Percentiles rank a stretch among this genome's conserved stretches.
phyloP scores from a whole-genome alignment of 1,140 invertebrate species.

The Bombus waltoni region DNA sequence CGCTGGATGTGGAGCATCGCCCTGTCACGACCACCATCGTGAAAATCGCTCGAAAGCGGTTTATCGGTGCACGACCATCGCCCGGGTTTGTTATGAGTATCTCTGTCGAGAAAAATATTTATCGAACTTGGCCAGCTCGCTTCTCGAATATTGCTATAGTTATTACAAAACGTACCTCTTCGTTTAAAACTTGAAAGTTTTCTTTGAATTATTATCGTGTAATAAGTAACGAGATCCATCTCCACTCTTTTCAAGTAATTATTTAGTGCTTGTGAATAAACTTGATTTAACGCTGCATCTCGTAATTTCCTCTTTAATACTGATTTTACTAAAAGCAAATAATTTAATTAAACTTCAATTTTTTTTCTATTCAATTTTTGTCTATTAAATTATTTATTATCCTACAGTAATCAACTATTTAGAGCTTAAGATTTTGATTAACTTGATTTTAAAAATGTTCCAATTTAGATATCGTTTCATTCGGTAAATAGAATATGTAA shows the following conservation, averaged over 20 bases:
- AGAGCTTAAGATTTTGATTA: neutral
- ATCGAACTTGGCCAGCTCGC: neutral
- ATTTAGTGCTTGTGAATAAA: no score
- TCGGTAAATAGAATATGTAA: neutral
- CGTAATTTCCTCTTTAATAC: neutral
- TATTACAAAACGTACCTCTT: neutral
- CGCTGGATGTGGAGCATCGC: conserved; percentile 34
- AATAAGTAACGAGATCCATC: neutral
- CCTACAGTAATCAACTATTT: neutral
- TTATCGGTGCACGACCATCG: conserved; percentile 29
- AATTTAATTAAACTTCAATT: neutral
- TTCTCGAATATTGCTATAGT: neutral
- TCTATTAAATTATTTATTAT: neutral
- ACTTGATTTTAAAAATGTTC: neutral
- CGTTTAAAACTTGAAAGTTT: neutral
- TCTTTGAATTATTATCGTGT: neutral
- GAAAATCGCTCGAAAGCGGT: conserved; percentile 52
- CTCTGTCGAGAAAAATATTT: conserved; percentile 39
- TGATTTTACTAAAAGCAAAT: neutral
- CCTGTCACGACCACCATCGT: neutral
- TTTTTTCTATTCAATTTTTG: neutral
- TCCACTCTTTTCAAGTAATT: neutral
- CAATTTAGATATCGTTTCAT: neutral
- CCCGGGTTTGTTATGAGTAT: conserved; percentile 30
- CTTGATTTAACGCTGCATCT: neutral